Evolutionary conservation across 2,797 vertebrate species (phyloP).

Genomic region (Tauraco hartlaubi): DNA sequence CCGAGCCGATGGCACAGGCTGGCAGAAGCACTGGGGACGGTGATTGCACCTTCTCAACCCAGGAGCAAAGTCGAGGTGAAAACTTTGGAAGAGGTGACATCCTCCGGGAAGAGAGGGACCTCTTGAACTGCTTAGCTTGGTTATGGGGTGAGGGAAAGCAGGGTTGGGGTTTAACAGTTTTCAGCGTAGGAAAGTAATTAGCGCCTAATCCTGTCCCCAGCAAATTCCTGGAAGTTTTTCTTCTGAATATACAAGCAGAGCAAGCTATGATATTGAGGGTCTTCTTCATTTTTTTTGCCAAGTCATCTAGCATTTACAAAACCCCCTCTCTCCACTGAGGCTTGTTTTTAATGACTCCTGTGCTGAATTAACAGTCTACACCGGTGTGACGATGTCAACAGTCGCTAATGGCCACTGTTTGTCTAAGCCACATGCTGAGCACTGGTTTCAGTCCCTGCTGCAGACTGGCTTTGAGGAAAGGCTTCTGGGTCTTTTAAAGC

Average conservation of each 20-base stretch:
- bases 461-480: not conserved
- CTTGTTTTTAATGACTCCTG: constrained; percentile 60
- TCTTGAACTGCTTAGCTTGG: not conserved
- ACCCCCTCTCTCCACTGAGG: not conserved
- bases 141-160: not conserved
- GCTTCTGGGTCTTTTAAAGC: constrained; percentile 17
- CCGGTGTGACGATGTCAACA: constrained; percentile 33
- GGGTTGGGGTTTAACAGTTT: not conserved
- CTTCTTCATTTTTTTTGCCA: constrained; percentile 18
- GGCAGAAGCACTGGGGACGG: not conserved
- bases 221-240: constrained; percentile 1
- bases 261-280: not conserved
- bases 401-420: constrained; percentile 52
- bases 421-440: constrained; percentile 47
- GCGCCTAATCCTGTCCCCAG: not conserved
- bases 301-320: constrained; percentile 38
- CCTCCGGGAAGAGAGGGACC: not conserved
- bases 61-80: not conserved
- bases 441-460: constrained; percentile 19
- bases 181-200: not conserved
- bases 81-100: not conserved
- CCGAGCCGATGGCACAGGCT: not conserved
- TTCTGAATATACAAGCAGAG: not conserved
- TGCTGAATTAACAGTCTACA: constrained; percentile 60
- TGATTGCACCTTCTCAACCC: not conserved